Base-by-base conservation (phyloP, 2,113 vertebrate species). In the Numida meleagris region DNA sequence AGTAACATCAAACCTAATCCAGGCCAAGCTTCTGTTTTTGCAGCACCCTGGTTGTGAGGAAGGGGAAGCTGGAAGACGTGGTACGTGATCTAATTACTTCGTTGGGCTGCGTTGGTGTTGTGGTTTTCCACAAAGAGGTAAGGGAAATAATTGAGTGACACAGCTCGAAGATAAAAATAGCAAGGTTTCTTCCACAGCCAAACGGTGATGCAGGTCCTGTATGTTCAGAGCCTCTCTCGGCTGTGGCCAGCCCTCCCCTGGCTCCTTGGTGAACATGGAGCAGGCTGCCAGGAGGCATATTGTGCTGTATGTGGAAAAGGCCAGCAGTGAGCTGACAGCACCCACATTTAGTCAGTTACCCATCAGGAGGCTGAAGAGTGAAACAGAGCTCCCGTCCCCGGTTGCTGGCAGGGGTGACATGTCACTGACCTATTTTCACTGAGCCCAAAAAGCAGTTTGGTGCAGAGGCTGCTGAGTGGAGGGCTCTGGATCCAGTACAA, bases 81-180 rank as follows among this genome's bases (percentile, higher is more conserved):
- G 94, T 98, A 3, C 3, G 27, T 7, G 98, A 98, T 78, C 97
- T 98, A 42, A 98, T 98, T 82, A 93, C 92, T 95, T 97, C 98
- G 58, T 68, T 99, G 62, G 97, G 97, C 79, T 98, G 97, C 15
- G 98, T 98, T 89, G 97, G 96, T 14, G 82, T 97, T 5, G 98
- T 98, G 82, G 97, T 89, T 55, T 98, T 98, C 93, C 98, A 98
- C 3, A 96, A 98, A 81, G 98, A 99, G 97, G 98, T 98, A 85
- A 27, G 73, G 93, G 58, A 73, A 92, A 72, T 11, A 74, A 46
- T 43, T 12, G 5, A 73, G 40, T 73, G 61, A 67, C 66, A 25
- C 6, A 13, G 50, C 34, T 43, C 27, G 53, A 67, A 74, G 61
- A 61, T 57, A 88, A 90, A 89, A 88, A 74, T 7, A 40, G 12